Evolutionary conservation across 1,140 invertebrate species (phyloP).

Genomic region (Drosophila sproati): DNA sequence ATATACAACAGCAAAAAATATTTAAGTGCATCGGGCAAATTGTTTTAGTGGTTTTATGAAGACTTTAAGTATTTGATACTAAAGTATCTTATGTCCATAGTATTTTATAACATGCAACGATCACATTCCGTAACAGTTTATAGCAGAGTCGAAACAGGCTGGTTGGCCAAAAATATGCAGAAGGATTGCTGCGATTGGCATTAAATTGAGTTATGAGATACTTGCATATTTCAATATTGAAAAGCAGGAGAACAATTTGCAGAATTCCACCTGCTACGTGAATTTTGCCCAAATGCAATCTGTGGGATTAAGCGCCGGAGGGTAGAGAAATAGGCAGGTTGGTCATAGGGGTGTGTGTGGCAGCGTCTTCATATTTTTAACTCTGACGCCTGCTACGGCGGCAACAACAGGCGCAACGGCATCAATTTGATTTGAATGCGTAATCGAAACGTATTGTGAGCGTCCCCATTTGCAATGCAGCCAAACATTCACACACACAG

Average conservation of each 20-base stretch:
- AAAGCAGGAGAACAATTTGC: slow-evolving; percentile 20
- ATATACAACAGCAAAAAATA: slow-evolving; percentile 27
- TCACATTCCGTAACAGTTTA: slow-evolving; percentile 26
- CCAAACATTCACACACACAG: slow-evolving; percentile 6
- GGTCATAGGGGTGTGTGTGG: neutral
- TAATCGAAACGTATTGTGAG: slow-evolving; percentile 78
- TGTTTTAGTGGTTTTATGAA: slow-evolving; percentile 72
- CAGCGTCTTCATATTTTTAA: slow-evolving; percentile 25
- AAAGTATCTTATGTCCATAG: neutral
- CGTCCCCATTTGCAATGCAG: slow-evolving; percentile 53
- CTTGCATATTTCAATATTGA: slow-evolving; percentile 23
- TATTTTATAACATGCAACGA: slow-evolving; percentile 47
- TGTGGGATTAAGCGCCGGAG: slow-evolving; percentile 49
- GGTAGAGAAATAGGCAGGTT: neutral
- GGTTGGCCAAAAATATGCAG: slow-evolving; percentile 36
- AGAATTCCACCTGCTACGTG: slow-evolving; percentile 7
- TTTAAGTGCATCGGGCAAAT: slow-evolving; percentile 71
- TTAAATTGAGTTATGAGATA: slow-evolving; percentile 78
- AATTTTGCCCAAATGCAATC: slow-evolving; percentile 75
- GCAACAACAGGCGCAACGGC: slow-evolving; percentile 57
- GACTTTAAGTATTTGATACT: slow-evolving; percentile 22
- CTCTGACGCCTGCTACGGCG: slow-evolving; percentile 22
- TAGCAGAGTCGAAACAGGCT: slow-evolving; percentile 2
- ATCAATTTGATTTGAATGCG: slow-evolving; percentile 79
- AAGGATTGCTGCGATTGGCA: slow-evolving; percentile 55